A percentile compares a stretch with the other conserved stretches of the same genome.
These are phyloP conservation scores for Heteropelma amictum DNA, from an alignment of 2,888 invertebrate genomes.

Conservation along the genomic window DNA sequence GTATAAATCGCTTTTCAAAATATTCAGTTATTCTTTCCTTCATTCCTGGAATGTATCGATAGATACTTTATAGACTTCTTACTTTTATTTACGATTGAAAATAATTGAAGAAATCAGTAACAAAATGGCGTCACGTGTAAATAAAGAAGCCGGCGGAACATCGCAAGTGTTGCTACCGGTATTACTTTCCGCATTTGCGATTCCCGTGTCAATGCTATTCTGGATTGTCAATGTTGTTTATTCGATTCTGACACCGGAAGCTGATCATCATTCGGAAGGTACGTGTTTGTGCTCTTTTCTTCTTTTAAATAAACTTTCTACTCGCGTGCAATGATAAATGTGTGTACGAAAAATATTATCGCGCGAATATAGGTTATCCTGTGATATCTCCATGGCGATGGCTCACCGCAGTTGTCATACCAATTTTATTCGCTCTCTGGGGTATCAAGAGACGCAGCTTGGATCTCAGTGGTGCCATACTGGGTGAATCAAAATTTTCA, in stretches of 20 bases:
- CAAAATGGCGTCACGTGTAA: conserved; percentile 42
- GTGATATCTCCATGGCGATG: conserved; percentile 84
- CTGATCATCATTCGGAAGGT: conserved; percentile 78
- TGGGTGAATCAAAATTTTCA: conserved; percentile 76
- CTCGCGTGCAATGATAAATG: neutral
- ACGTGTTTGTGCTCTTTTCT: conserved; percentile 26
- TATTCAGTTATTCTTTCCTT: too few species aligned
- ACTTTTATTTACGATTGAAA: neutral
- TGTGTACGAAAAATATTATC: neutral
- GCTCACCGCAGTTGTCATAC: conserved; percentile 83
- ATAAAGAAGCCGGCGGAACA: conserved; percentile 40
- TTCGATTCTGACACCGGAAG: conserved; percentile 80
- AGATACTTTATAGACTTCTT: too few species aligned
- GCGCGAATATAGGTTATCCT: conserved; percentile 78
- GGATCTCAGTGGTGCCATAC: conserved; percentile 84
- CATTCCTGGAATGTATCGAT: too few species aligned
- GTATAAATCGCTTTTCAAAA: too few species aligned
- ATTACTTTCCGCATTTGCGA: conserved; percentile 83
- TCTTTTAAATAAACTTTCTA: conserved; percentile 26
- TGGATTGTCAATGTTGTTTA: conserved; percentile 87
- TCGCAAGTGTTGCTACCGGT: conserved; percentile 80
- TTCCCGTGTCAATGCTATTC: conserved; percentile 87
- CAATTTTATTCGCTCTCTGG: conserved; percentile 83
- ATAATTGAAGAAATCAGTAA: neutral
- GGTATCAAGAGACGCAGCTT: conserved; percentile 85